phyloP scores from a whole-genome alignment of 1,140 invertebrate species.

The Cataglyphis hispanica region DNA sequence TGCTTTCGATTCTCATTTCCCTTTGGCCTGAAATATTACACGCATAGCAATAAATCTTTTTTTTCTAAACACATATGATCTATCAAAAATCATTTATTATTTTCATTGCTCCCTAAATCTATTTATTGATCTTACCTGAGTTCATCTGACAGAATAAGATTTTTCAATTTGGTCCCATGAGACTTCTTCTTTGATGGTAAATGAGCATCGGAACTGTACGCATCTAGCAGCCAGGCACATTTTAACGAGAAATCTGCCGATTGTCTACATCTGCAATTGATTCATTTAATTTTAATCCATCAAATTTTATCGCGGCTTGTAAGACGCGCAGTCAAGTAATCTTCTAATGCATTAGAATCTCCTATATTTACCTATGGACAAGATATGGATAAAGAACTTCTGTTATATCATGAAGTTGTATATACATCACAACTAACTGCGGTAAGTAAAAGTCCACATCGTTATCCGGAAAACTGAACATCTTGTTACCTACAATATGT shows the following conservation, averaged over 20 bases:
- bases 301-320: not conserved
- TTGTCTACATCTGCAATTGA: constrained; percentile 92
- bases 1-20: constrained; percentile 83
- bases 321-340: not conserved
- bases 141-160: constrained; percentile 95
- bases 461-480: constrained; percentile 96
- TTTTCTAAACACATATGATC: too few relatives aligned
- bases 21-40: constrained; percentile 82
- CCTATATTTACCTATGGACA: constrained; percentile 91
- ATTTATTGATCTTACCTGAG: constrained; percentile 87
- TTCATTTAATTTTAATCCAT: constrained; percentile 29
- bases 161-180: constrained; percentile 94
- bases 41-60: not conserved
- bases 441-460: constrained; percentile 99
- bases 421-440: constrained; percentile 99
- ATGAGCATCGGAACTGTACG: constrained; percentile 94
- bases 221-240: constrained; percentile 97
- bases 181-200: constrained; percentile 93
- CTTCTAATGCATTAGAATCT: not conserved
- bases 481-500: constrained; percentile 91
- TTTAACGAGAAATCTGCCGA: constrained; percentile 98
- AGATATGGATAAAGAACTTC: constrained; percentile 98
- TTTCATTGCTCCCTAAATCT: not conserved
- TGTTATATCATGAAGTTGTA: constrained; percentile 98
- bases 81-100: not conserved